Conservation (phyloP, 2,888 invertebrate genomes). For the Dermolepida albohirtum region DNA sequence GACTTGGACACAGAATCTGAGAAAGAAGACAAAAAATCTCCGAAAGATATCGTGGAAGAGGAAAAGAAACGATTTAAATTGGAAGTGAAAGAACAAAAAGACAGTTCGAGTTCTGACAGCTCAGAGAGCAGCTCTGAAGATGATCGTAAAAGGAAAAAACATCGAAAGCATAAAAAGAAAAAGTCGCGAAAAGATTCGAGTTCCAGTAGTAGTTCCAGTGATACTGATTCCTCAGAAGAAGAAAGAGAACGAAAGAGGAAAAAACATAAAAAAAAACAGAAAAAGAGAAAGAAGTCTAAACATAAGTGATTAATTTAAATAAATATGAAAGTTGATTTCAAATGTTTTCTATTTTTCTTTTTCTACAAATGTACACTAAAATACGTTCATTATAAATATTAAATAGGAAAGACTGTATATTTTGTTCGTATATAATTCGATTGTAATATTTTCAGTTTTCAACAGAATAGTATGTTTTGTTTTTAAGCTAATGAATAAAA, state of each 20-base stretch:
- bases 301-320: conserved; percentile 45
- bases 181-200: conserved; percentile 73
- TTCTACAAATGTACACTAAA: conserved; percentile 21
- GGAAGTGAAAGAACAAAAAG: conserved; percentile 55
- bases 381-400: background rate
- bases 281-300: conserved; percentile 80
- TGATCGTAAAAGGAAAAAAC: conserved; percentile 60
- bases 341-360: conserved; percentile 1
- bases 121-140: conserved; percentile 62
- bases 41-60: conserved; percentile 44
- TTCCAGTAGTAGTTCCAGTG: conserved; percentile 74
- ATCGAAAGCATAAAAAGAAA: conserved; percentile 67
- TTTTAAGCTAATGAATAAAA: conserved; percentile 33
- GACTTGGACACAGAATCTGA: conserved; percentile 76
- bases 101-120: conserved; percentile 63
- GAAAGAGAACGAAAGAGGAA: conserved; percentile 77
- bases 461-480: conserved; percentile 18
- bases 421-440: background rate
- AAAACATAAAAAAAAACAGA: conserved; percentile 77
- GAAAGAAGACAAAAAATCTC: conserved; percentile 62
- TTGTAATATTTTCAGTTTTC: conserved; percentile 5
- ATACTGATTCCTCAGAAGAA: conserved; percentile 73
- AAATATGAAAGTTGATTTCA: background rate
- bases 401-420: background rate
- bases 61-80: conserved; percentile 54